phyloP scores from a whole-genome alignment of 2,113 vertebrate genomes.

The Syngnathus floridae region DNA sequence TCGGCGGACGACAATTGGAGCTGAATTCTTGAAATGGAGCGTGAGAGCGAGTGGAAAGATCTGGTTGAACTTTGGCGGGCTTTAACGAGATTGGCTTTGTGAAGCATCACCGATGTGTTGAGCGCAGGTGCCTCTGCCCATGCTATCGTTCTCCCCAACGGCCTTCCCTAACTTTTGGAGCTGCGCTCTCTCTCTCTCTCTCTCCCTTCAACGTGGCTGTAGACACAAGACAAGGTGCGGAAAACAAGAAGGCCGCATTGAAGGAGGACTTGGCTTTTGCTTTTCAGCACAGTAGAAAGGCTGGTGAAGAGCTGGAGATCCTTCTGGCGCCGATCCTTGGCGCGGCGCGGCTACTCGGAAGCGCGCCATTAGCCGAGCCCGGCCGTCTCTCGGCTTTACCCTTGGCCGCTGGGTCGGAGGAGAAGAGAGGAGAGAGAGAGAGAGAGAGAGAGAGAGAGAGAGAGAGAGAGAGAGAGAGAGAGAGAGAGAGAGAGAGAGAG shows the following conservation, averaged over 20 bases:
- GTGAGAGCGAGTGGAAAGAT: conserved; percentile 10
- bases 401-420: conserved; percentile 90
- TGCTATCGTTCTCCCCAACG: conserved; percentile 31
- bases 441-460: conserved; percentile 77
- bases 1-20: background rate
- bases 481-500: no score
- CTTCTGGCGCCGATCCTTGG: no score
- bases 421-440: conserved; percentile 57
- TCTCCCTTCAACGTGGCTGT: conserved; percentile 43
- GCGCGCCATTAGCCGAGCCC: conserved; percentile 79
- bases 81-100: conserved; percentile 30
- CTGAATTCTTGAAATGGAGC: background rate
- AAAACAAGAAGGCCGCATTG: no score
- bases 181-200: conserved; percentile 41
- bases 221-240: no score
- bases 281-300: no score
- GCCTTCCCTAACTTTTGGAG: conserved; percentile 19
- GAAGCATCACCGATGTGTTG: conserved; percentile 42
- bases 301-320: no score
- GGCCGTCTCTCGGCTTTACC: conserved; percentile 86
- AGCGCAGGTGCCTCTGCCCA: conserved; percentile 31
- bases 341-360: no score
- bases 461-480: conserved; percentile 37
- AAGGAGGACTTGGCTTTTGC: no score
- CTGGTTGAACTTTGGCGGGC: background rate